Evolutionary conservation across 2,888 invertebrate genomes (phyloP), one percentile per base, ranked within the genome.

Genomic region (Metopia argyrocephala): DNA sequence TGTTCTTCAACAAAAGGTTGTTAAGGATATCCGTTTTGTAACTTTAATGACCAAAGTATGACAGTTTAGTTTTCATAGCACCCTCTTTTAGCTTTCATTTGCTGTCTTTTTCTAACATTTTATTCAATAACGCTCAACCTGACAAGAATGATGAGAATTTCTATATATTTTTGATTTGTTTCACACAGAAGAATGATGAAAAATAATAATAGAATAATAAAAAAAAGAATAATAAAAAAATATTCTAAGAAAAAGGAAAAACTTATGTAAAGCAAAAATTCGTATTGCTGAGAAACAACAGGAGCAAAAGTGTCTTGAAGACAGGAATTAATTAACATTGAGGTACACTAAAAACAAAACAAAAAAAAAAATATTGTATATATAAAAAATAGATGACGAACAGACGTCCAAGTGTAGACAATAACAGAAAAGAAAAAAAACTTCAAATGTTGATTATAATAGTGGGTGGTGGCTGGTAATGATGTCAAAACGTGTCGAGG

Each of bases 241-340:
- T 12, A 45, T 38, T 12, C 38, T 23, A 7, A 25, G 23, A 6
- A 45, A 25, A 62, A 75, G 61, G 57, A 48, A 74, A 78, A 81
- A 78, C 65, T 81, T 81, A 78, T 73, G 54, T 70, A 78, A 74
- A 78, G 81, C 57, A 61, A 78, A 80, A 61, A 69, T 78, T 52
- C 20, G 9, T 50, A 25, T 46, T 15, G 23, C 31, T 27, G 21
- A 64, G 62, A 70, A 27, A 27, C 31, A 68, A 57, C 46, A 27
- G 12, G 23, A 64, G 12, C 48, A 85, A 85, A 87, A 86, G 86
- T 87, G 85, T 87, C 87, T 89, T 87, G 86, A 89, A 89, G 85
- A 89, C 88, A 87, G 86, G 89, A 90, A 89, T 89, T 89, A 89
- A 89, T 89, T 89, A 89, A 89, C 88, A 87, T 85, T 84, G 78